phyloP scores from a whole-genome alignment of 2,888 invertebrate genomes.

The Sipha maydis region DNA sequence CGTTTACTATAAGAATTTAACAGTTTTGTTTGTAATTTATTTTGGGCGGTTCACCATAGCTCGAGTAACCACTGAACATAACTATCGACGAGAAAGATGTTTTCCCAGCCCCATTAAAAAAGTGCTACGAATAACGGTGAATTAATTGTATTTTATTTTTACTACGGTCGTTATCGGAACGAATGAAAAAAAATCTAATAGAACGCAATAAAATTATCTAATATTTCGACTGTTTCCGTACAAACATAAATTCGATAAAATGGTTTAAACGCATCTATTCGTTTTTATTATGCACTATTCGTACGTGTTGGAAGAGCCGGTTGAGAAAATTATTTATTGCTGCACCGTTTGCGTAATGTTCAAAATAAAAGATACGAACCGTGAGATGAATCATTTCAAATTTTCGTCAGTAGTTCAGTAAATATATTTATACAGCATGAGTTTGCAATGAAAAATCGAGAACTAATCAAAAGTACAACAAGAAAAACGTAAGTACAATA shows the following conservation, averaged over 20 bases:
- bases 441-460: not conserved
- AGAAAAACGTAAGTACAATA: too few species aligned
- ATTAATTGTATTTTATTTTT: not conserved
- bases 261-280: not conserved
- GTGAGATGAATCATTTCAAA: not conserved
- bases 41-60: too few species aligned
- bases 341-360: not conserved
- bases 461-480: too few species aligned
- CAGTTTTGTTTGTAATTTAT: too few species aligned
- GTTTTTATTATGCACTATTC: not conserved
- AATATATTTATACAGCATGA: too few species aligned
- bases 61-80: too few species aligned
- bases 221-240: not conserved
- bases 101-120: too few species aligned
- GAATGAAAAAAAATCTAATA: constrained; percentile 23
- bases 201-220: not conserved
- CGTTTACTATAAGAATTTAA: too few species aligned
- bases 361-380: not conserved
- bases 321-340: constrained; percentile 11
- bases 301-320: not conserved
- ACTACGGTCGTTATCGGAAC: not conserved
- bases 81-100: too few species aligned
- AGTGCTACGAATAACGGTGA: not conserved
- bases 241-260: not conserved
- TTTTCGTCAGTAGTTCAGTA: not conserved